A percentile compares a stretch with the other conserved stretches of the same genome.
Conservation (phyloP, 2,888 invertebrate species). For the Hylaea fasciaria region DNA sequence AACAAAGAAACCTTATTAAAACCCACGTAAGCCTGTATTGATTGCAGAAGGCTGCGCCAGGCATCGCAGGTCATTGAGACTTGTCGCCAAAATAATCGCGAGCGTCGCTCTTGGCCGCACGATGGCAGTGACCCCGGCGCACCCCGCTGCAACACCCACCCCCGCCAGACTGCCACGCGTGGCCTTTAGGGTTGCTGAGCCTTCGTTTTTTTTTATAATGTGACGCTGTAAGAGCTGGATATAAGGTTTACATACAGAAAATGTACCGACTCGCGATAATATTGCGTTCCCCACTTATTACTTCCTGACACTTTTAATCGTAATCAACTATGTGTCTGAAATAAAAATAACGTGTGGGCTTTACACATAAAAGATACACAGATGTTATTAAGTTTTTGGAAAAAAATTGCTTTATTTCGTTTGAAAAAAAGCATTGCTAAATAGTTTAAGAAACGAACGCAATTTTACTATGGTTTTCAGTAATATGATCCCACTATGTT, state of each 20-base stretch:
- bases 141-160: slow-evolving; percentile 78
- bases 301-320: no score
- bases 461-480: neutral
- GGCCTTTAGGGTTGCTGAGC: slow-evolving; percentile 14
- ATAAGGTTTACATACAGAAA: no score
- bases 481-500: no score
- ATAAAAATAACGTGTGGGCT: no score
- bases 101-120: slow-evolving; percentile 71
- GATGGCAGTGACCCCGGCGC: slow-evolving; percentile 87
- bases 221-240: slow-evolving; percentile 9
- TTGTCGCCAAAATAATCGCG: slow-evolving; percentile 73
- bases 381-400: no score
- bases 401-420: no score
- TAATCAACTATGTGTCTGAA: no score
- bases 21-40: slow-evolving; percentile 29
- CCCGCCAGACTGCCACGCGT: slow-evolving; percentile 33
- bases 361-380: no score
- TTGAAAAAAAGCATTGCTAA: no score
- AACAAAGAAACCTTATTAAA: slow-evolving; percentile 25
- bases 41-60: slow-evolving; percentile 42
- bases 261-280: no score
- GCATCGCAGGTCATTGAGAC: slow-evolving; percentile 61
- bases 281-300: no score
- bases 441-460: no score
- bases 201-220: neutral